phyloP scores from a whole-genome alignment of 2,888 invertebrate genomes.

The Vandiemenella viatica region DNA sequence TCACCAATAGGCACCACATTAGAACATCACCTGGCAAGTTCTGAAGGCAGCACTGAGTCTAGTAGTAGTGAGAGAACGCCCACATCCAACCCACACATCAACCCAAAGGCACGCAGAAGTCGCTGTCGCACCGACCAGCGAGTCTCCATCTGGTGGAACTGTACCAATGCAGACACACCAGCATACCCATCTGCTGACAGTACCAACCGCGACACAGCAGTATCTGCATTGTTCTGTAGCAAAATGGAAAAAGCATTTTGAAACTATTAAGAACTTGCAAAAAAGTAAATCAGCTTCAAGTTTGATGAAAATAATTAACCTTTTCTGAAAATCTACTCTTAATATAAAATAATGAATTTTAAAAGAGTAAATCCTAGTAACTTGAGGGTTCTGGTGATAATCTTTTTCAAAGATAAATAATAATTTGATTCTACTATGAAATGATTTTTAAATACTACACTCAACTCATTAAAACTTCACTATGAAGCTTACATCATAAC shows the following conservation, averaged over 20 bases:
- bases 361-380: no score
- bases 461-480: no score
- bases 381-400: no score
- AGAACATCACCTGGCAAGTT: constrained; percentile 73
- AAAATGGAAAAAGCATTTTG: constrained; percentile 17
- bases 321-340: no score
- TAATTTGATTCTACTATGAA: no score
- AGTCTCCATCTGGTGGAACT: constrained; percentile 93
- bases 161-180: constrained; percentile 68
- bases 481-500: no score
- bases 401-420: no score
- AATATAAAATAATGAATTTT: no score
- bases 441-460: no score
- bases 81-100: constrained; percentile 72
- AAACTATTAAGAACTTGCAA: neutral
- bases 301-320: no score
- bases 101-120: constrained; percentile 70
- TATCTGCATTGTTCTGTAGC: constrained; percentile 82
- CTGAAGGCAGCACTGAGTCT: constrained; percentile 76
- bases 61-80: constrained; percentile 69
- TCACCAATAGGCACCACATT: no score
- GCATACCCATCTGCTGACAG: constrained; percentile 71
- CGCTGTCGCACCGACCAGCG: constrained; percentile 72
- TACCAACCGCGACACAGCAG: constrained; percentile 70
- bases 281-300: no score